phyloP scores from a whole-genome alignment of 37 sponge, comb jelly and placozoan genomes.

The Halichondria panicea region DNA sequence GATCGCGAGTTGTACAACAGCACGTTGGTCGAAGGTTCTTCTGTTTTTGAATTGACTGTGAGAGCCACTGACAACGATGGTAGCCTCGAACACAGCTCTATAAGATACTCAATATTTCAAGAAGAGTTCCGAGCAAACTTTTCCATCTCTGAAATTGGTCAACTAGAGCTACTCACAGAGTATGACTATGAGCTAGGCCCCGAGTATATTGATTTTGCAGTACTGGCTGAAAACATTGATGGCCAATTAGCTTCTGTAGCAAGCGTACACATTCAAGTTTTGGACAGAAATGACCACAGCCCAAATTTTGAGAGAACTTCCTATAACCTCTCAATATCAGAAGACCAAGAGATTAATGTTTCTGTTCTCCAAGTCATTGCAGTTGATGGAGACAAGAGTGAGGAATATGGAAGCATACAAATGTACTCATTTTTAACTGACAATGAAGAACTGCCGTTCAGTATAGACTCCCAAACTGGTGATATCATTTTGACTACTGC shows the following conservation, averaged over 20 bases:
- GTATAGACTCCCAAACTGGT: constrained; percentile 37
- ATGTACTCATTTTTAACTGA: constrained; percentile 5
- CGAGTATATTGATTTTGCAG: constrained; percentile 20
- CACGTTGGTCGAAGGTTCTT: constrained; percentile 24
- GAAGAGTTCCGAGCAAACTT: constrained; percentile 11
- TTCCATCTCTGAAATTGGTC: constrained; percentile 4
- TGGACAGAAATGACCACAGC: constrained; percentile 45
- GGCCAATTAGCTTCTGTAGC: constrained; percentile 20
- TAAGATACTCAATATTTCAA: constrained; percentile 21
- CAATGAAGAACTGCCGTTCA: constrained; percentile 25
- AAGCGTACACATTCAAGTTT: constrained; percentile 16
- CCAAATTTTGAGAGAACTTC: constrained; percentile 17
- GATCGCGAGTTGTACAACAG: constrained; percentile 23
- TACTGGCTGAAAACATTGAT: constrained; percentile 47
- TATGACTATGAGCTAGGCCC: constrained; percentile 37
- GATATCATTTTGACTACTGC: constrained; percentile 29
- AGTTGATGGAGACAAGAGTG: constrained; percentile 15
- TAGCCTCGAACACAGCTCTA: constrained; percentile 19
- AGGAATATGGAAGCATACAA: constrained; percentile 20
- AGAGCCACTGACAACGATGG: constrained; percentile 51
- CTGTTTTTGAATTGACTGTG: constrained; percentile 19
- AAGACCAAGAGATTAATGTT: constrained; percentile 16
- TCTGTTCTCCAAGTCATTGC: constrained; percentile 32
- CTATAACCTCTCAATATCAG: constrained; percentile 28
- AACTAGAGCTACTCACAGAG: neutral